These are phyloP conservation scores for Gadus chalcogrammus DNA, from an alignment of 2,113 vertebrate genomes.

Conservation along the genomic window DNA sequence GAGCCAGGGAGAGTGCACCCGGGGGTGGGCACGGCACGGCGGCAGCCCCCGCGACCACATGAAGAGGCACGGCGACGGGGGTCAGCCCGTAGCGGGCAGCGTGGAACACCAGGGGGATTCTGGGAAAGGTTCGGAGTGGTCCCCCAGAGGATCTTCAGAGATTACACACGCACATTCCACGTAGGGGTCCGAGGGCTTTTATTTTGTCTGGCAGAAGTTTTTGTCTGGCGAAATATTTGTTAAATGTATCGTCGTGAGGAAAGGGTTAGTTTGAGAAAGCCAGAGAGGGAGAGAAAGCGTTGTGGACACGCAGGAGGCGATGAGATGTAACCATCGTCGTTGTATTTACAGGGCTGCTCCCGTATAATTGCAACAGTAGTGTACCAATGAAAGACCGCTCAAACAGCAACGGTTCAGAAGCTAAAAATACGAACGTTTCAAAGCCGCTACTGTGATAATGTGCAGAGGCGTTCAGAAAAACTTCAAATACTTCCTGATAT, in stretches of 20 bases:
- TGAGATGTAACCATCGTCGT: too few species aligned
- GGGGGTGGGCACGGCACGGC: conserved; percentile 9
- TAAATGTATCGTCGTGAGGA: background rate
- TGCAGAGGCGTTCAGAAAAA: background rate
- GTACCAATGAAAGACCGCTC: background rate
- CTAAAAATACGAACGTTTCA: too few species aligned
- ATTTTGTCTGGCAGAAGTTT: conserved; percentile 7
- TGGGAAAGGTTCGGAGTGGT: conserved; percentile 5
- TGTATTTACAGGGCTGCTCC: too few species aligned
- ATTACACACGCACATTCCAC: conserved; percentile 14
- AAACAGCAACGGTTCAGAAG: conserved; percentile 21
- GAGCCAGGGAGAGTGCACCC: conserved; percentile 36
- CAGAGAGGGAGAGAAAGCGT: too few species aligned
- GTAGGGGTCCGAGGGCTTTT: conserved; percentile 32
- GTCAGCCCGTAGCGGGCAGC: conserved; percentile 26
- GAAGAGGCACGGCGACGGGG: conserved; percentile 34
- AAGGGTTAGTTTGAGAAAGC: background rate
- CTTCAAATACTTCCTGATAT: conserved; percentile 5
- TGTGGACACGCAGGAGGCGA: too few species aligned
- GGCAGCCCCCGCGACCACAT: conserved; percentile 33
- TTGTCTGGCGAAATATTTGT: background rate
- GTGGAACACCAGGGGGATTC: conserved; percentile 24
- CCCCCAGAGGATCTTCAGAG: conserved; percentile 23
- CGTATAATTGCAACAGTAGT: too few species aligned
- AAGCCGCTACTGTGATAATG: too few species aligned